Evolutionary conservation across 2,888 invertebrate genomes (phyloP).

Genomic region (Flexamia atlantica): DNA sequence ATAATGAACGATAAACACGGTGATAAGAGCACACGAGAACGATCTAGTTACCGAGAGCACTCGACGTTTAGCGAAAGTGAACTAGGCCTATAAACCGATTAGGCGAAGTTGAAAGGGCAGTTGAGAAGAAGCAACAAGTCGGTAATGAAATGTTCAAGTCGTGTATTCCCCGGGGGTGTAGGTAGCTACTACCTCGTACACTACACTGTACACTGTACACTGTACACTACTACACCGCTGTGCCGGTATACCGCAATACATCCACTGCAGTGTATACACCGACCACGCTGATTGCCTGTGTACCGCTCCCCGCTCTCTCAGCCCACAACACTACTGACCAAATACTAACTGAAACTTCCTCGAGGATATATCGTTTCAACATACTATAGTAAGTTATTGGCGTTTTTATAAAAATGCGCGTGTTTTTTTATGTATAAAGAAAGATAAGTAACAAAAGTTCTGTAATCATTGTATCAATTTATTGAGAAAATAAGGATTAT

Average conservation of each 20-base stretch:
- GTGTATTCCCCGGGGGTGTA: conserved; percentile 11
- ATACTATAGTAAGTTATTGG: no score
- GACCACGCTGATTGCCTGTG: background rate
- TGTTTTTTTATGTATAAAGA: no score
- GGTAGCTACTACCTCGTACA: background rate
- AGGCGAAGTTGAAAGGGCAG: conserved; percentile 3
- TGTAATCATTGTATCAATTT: no score
- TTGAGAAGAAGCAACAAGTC: conserved; percentile 12
- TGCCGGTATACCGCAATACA: conserved; percentile 5
- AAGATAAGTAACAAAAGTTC: no score
- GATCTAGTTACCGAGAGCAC: background rate
- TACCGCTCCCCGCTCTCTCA: background rate
- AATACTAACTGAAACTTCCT: no score
- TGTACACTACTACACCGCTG: no score
- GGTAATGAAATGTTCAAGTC: conserved; percentile 21
- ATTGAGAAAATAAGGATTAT: no score
- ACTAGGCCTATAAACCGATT: conserved; percentile 12
- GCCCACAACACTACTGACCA: background rate
- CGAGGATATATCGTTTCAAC: no score
- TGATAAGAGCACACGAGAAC: background rate
- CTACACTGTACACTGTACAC: no score
- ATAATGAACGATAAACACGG: no score
- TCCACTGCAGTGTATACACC: background rate
- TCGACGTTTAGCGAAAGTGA: background rate
- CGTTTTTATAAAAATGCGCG: no score